Evolutionary conservation across 2,888 invertebrate species (phyloP), one percentile per base, ranked within the genome.

Genomic region (Hemistola chrysoprasaria): DNA sequence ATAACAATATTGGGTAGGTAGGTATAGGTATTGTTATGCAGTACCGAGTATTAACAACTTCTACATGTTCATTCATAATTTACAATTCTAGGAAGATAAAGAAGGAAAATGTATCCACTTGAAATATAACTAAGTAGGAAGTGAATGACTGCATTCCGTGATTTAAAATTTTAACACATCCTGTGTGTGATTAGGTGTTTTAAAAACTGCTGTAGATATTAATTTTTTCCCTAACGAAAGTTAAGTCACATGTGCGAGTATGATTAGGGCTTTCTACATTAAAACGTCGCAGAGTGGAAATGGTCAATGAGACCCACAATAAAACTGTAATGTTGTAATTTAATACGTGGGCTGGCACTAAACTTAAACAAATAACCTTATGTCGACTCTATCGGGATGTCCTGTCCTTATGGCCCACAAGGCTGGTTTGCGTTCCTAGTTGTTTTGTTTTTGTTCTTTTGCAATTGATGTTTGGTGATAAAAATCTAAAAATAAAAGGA

Each of bases 351-450:
- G 87, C 50, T 43, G 85, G 55, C 71, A 78, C 74, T 88, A 86
- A 86, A 86, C 82, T 84, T 85, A 86, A 84, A 85, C 81, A 86
- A 86, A 88, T 86, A 88, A 82, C 78, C 82, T 84, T 81, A 84
- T 71, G 77, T 64, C 75, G 64, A 54, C 73, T 86, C 81, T 80
- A 85, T 84, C 84, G 85, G 84, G 82, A 84, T 82, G 82, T 88
- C 87, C 87, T 83, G 82, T 78, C 65, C 65, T 55, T 63, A 65
- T 53, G 42, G 54, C 47, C 37, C 50, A 52, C 53, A 47, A 54
- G 53, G 60, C 62, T 57, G 60, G 60, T 61, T 59, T 57, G 59
- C 50, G 50, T 52, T 51, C 47, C 45, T 33, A 37, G 28, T 55
- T 46, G 52, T 56, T 59, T 59, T 51, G 47, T 54, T 40, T 47